Evolutionary conservation across 2,797 vertebrate genomes (phyloP).

Genomic region (Protonibea diacanthus): DNA sequence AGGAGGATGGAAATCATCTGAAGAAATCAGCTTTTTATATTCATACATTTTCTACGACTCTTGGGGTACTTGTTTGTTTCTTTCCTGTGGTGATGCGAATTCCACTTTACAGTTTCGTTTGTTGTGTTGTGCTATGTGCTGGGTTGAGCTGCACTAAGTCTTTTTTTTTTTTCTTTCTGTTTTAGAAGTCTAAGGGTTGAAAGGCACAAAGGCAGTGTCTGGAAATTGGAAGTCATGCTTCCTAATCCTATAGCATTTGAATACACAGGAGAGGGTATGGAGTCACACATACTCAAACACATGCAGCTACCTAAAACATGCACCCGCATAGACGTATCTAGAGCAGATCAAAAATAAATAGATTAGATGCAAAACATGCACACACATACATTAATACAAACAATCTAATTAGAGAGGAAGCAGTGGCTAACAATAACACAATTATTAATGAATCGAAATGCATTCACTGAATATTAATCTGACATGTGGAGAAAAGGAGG

Average conservation of each 20-base stretch:
- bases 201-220: slow-evolving; percentile 62
- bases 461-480: slow-evolving; percentile 52
- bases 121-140: slow-evolving; percentile 61
- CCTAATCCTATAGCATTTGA: slow-evolving; percentile 72
- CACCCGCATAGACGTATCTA: slow-evolving; percentile 9
- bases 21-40: slow-evolving; percentile 72
- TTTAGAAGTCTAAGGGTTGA: slow-evolving; percentile 66
- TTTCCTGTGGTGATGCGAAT: slow-evolving; percentile 70
- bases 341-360: slow-evolving; percentile 26
- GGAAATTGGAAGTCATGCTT: slow-evolving; percentile 77
- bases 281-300: slow-evolving; percentile 38
- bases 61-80: slow-evolving; percentile 67
- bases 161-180: slow-evolving; percentile 38
- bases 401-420: slow-evolving; percentile 32
- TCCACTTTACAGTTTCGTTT: slow-evolving; percentile 70
- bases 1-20: slow-evolving; percentile 38
- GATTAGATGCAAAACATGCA: slow-evolving; percentile 25
- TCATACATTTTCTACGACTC: slow-evolving; percentile 63
- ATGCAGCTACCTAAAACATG: slow-evolving; percentile 34
- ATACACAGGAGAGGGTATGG: slow-evolving; percentile 59
- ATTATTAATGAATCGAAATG: slow-evolving; percentile 55
- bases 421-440: slow-evolving; percentile 38
- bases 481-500: slow-evolving; percentile 24
- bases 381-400: slow-evolving; percentile 30
- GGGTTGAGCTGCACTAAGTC: slow-evolving; percentile 34